Evolutionary conservation across 2,797 vertebrate genomes (phyloP).

Genomic region (Ambastaia sidthimunki): DNA sequence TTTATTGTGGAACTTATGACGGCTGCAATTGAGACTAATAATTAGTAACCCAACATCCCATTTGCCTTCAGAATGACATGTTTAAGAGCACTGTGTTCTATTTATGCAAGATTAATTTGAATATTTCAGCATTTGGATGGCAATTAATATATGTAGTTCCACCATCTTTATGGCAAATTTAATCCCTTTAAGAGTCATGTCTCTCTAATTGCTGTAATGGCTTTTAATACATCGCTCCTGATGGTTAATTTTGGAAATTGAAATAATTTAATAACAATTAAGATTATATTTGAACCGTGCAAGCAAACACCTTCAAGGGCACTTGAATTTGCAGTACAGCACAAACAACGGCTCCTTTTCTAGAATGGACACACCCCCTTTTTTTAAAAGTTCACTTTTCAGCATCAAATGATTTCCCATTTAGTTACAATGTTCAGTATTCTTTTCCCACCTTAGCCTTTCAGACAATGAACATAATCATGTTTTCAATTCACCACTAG

Average conservation of each 20-base stretch:
- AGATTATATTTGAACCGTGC: neutral
- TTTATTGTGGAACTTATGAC: slow-evolving; percentile 58
- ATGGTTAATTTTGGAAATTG: slow-evolving; percentile 55
- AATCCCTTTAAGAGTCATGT: slow-evolving; percentile 52
- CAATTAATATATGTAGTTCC: slow-evolving; percentile 70
- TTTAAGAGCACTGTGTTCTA: slow-evolving; percentile 73
- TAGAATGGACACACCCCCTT: neutral
- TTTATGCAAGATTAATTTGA: slow-evolving; percentile 72
- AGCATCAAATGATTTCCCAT: slow-evolving; percentile 26
- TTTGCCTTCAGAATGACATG: slow-evolving; percentile 67
- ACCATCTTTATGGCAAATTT: slow-evolving; percentile 61
- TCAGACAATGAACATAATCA: slow-evolving; percentile 71
- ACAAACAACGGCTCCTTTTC: neutral
- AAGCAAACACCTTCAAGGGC: neutral
- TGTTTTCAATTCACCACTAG: slow-evolving; percentile 47
- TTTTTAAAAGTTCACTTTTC: slow-evolving; percentile 13
- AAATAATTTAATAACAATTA: slow-evolving; percentile 14
- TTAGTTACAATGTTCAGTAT: slow-evolving; percentile 8
- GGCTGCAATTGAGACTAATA: slow-evolving; percentile 77
- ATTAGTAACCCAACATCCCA: slow-evolving; percentile 75
- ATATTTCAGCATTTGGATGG: slow-evolving; percentile 74
- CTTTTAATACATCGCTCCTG: slow-evolving; percentile 53
- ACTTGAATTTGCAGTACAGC: neutral
- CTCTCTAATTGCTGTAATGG: slow-evolving; percentile 60
- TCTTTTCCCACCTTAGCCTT: slow-evolving; percentile 17